Evolutionary conservation across 2,113 vertebrate genomes (phyloP), one percentile per base, ranked within the genome.

Genomic region (Lucifuga dentata): DNA sequence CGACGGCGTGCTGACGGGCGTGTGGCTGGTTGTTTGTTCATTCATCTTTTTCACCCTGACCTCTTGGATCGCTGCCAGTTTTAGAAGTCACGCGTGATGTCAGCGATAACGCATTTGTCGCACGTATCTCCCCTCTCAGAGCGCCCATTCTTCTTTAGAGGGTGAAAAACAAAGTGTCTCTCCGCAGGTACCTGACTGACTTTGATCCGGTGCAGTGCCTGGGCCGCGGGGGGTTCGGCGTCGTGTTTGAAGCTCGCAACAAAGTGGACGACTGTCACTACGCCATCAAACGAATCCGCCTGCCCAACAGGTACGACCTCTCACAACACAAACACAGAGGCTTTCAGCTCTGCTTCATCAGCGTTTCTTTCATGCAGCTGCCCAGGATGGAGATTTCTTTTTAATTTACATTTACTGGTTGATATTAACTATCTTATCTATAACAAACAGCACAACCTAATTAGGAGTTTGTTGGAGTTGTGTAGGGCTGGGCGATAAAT

Each of bases 261-360:
- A 95, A 99, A 93, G 98, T 99, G 57, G 98, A 99, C 12, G 98
- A 99, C 88, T 99, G 98, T 89, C 95, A 99, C 86, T 99, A 99
- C 16, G 98, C 98, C 56, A 98, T 99, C 92, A 99, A 99, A 90
- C 94, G 98, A 76, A 99, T 99, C 79, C 95, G 96, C 6, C 93
- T 99, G 51, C 98, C 98, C 50, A 99, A 98, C 88, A 95, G 97
- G 98, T 99, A 92, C 76, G 19, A 13, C 20, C 73, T 19, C 11
- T 26, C 52, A 15, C 24, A 36, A n/a, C 67, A n/a, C 41, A 9
- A 0, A 11, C 60, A 21, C 49, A 1, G 41, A 65, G 65, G 44
- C 69, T 16, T 17, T 65, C 58, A 23, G 21, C 43, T 15, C 58
- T 49, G 51, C 38, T 68, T 74, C 32, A 43, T 53, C 35, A 50